A percentile compares a stretch with the other conserved stretches of the same genome.
Evolutionary conservation across 1,140 invertebrate species (phyloP).

Genomic region (Penaeus indicus): DNA sequence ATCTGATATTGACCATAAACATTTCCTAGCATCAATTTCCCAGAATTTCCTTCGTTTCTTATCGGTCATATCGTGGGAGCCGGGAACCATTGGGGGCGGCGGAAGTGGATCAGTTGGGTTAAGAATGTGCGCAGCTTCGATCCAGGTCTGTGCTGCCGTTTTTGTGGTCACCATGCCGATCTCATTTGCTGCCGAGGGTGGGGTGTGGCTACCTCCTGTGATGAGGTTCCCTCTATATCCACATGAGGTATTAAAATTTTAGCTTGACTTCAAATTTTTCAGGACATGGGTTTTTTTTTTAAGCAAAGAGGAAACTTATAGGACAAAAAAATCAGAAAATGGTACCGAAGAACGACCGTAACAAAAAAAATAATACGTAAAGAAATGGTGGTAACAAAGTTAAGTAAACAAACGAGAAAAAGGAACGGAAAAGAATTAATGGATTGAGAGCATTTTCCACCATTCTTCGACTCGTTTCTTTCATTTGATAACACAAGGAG

Average conservation of each 20-base stretch:
- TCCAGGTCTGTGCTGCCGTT: conserved; percentile 29
- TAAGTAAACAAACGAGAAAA: not conserved
- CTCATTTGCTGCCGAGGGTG: conserved; percentile 19
- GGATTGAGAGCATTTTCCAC: not conserved
- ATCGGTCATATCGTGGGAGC: conserved; percentile 39
- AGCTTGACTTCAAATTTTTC: not conserved
- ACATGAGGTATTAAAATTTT: conserved; percentile 46
- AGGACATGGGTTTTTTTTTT: not conserved
- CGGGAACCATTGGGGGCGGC: conserved; percentile 29
- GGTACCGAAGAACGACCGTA: not conserved
- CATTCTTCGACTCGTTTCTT: not conserved
- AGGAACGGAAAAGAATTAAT: conserved; percentile 5
- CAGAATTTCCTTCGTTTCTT: conserved; percentile 55
- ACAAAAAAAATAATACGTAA: not conserved
- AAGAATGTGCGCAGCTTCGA: conserved; percentile 48
- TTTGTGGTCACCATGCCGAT: not conserved
- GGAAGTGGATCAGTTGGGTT: conserved; percentile 38
- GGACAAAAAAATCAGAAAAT: not conserved
- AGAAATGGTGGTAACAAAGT: not conserved
- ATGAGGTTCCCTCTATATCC: conserved; percentile 58
- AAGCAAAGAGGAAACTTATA: not conserved
- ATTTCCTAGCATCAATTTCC: conserved; percentile 35
- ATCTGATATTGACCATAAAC: not conserved
- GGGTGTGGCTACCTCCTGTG: conserved; percentile 45
- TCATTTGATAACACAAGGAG: not conserved